A percentile compares a stretch with the other conserved stretches of the same genome.
These are phyloP conservation scores for Syncerus caffer DNA, from an alignment of 2,797 vertebrate genomes.

Conservation along the genomic window DNA sequence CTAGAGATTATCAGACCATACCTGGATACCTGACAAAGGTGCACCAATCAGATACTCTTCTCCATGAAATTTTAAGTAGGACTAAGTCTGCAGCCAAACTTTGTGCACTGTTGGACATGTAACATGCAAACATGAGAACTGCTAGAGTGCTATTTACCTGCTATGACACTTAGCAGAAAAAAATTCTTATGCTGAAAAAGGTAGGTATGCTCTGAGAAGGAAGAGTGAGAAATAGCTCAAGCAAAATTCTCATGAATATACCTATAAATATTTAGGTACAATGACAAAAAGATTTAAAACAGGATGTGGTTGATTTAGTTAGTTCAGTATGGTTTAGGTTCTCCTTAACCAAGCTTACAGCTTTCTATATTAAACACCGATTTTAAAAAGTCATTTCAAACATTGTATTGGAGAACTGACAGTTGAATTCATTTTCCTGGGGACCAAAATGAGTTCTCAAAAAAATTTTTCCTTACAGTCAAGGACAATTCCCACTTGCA, in stretches of 20 bases:
- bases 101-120: neutral
- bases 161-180: neutral
- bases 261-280: neutral
- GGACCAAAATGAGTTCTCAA: slow-evolving; percentile 16
- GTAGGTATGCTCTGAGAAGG: neutral
- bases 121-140: neutral
- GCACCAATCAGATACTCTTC: neutral
- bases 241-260: neutral
- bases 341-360: neutral
- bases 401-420: neutral
- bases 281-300: neutral
- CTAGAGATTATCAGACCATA: neutral
- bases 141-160: neutral
- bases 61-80: neutral
- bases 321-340: neutral
- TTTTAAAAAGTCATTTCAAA: slow-evolving; percentile 30
- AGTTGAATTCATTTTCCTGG: slow-evolving; percentile 39
- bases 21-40: neutral
- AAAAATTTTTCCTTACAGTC: neutral
- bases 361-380: neutral
- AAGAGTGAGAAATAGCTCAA: neutral
- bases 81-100: neutral
- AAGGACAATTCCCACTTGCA: slow-evolving; percentile 21
- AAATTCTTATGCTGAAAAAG: neutral
- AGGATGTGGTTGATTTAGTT: neutral